Evolutionary conservation across 2,797 vertebrate genomes (phyloP).

Genomic region (Morelia viridis): DNA sequence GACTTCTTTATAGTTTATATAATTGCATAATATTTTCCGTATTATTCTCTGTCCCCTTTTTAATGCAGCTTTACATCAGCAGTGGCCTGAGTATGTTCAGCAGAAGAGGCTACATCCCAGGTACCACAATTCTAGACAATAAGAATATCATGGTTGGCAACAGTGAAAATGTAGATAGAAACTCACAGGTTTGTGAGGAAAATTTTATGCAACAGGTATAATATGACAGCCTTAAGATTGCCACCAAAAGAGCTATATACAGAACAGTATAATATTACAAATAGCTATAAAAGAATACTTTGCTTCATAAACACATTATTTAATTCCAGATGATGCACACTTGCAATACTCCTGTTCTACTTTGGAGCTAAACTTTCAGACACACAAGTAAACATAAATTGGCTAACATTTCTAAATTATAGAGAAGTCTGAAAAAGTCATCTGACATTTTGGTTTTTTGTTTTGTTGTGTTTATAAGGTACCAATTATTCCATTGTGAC

Average conservation of each 20-base stretch:
- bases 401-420: slow-evolving; percentile 46
- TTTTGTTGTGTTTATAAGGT: slow-evolving; percentile 49
- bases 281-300: background rate
- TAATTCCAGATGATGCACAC: slow-evolving; percentile 6
- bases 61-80: slow-evolving; percentile 36
- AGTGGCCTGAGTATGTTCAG: slow-evolving; percentile 39
- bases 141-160: background rate
- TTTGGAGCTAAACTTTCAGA: slow-evolving; percentile 19
- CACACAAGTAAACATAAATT: slow-evolving; percentile 31
- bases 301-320: background rate
- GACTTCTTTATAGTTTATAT: slow-evolving; percentile 27
- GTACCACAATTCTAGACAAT: slow-evolving; percentile 27
- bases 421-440: slow-evolving; percentile 30
- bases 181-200: background rate
- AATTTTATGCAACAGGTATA: slow-evolving; percentile 19
- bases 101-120: slow-evolving; percentile 37
- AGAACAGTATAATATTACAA: background rate
- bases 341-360: background rate
- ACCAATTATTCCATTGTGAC: slow-evolving; percentile 55
- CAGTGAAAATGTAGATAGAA: slow-evolving; percentile 16
- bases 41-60: slow-evolving; percentile 45
- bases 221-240: background rate
- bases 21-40: slow-evolving; percentile 32
- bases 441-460: slow-evolving; percentile 49
- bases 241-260: background rate